A percentile compares a stretch with the other conserved stretches of the same genome.
Conservation (phyloP, 2,888 invertebrate genomes). For the Magallana nippona region DNA sequence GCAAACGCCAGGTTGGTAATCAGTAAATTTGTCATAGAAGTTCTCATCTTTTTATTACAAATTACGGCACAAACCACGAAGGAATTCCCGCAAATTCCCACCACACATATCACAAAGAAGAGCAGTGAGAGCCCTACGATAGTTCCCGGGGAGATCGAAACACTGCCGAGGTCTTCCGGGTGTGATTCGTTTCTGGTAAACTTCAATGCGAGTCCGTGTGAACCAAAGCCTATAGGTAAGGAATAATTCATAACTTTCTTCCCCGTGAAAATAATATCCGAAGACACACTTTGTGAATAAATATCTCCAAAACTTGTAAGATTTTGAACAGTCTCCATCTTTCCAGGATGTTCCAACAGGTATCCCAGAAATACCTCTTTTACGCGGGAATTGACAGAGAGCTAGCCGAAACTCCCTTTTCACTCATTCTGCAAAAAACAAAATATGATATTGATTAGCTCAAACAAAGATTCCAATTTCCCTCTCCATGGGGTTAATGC, state of each 20-base stretch:
- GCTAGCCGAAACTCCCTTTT: background rate
- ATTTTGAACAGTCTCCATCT: background rate
- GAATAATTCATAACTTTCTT: slow-evolving; percentile 2
- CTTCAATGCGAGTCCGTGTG: background rate
- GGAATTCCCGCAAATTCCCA: slow-evolving; percentile 77
- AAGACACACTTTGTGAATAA: slow-evolving; percentile 12
- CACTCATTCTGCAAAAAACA: slow-evolving; percentile 8
- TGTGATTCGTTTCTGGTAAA: slow-evolving; percentile 22
- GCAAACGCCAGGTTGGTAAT: slow-evolving; percentile 78
- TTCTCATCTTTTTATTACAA: slow-evolving; percentile 77
- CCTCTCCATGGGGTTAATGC: background rate
- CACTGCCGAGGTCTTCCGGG: slow-evolving; percentile 15
- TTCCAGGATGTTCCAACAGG: background rate
- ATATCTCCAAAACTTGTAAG: background rate
- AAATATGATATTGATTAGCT: slow-evolving; percentile 30
- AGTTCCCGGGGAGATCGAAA: slow-evolving; percentile 44
- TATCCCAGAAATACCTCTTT: background rate
- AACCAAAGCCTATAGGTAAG: background rate
- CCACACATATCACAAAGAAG: slow-evolving; percentile 75
- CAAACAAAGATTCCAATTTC: background rate
- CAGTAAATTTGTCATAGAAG: slow-evolving; percentile 78
- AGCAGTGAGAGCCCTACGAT: slow-evolving; percentile 64
- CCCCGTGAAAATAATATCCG: slow-evolving; percentile 3
- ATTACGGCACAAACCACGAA: slow-evolving; percentile 78
- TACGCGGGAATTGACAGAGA: background rate